A percentile compares a stretch with the other conserved stretches of the same genome.
Conservation (phyloP, 2,797 vertebrate species). For the Gambelia wislizenii region DNA sequence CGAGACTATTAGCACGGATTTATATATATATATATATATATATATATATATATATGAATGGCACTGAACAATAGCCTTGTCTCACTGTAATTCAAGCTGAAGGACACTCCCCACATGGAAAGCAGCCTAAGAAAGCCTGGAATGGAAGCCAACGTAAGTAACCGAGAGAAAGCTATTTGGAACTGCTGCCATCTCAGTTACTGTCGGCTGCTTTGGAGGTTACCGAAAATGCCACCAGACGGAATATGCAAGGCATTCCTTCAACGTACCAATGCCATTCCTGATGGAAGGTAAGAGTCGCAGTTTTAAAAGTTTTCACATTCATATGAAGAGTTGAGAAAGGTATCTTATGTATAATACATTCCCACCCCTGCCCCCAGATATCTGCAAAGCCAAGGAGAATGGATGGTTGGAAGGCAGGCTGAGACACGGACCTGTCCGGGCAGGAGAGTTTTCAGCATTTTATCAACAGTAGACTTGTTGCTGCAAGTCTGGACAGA, state of each 20-base stretch:
- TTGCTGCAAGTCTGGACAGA: not conserved
- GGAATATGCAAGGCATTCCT: not conserved
- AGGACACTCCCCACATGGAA: not conserved
- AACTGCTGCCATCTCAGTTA: rapidly evolving
- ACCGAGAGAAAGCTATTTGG: not conserved
- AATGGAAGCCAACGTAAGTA: not conserved
- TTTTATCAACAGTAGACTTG: too few species aligned
- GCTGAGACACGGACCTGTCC: not conserved
- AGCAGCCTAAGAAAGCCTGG: not conserved
- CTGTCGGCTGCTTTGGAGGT: not conserved
- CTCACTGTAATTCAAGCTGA: not conserved
- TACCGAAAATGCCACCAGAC: not conserved
- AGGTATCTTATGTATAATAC: not conserved
- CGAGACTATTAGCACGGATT: not conserved
- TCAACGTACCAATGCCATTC: conserved; percentile 6
- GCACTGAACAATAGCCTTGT: not conserved
- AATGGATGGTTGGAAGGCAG: not conserved
- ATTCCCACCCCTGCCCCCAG: not conserved
- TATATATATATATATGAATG: not conserved
- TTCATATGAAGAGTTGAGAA: not conserved
- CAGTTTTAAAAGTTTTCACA: not conserved
- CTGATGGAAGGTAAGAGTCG: conserved; percentile 4
- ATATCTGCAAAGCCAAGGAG: not conserved
- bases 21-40: not conserved
- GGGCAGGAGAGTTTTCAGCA: not conserved